A percentile compares a stretch with the other conserved stretches of the same genome.
phyloP scores from a whole-genome alignment of 2,113 vertebrate genomes.

The Mola mola region DNA sequence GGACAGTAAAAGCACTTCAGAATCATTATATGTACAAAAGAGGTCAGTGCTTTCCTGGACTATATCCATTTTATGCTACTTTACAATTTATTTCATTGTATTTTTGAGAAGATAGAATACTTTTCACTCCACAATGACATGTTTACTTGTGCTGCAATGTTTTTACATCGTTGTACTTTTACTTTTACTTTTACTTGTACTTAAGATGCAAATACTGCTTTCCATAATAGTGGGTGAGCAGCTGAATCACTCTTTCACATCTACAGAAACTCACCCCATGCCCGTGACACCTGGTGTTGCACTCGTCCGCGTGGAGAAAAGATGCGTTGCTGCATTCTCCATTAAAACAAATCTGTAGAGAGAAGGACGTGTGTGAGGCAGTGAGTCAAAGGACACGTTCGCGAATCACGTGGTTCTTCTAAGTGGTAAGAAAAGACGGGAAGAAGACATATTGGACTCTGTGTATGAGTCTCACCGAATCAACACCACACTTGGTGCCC shows the following conservation, averaged over 20 bases:
- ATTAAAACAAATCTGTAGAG: slow-evolving; percentile 91
- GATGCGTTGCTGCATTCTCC: slow-evolving; percentile 93
- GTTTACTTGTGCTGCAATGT: neutral
- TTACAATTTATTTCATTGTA: neutral
- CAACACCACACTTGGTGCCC: slow-evolving; percentile 92
- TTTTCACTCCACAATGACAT: too few relatives aligned
- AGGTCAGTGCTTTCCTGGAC: too few relatives aligned
- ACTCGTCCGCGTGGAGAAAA: slow-evolving; percentile 88
- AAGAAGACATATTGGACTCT: neutral
- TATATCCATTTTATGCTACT: neutral
- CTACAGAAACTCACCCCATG: slow-evolving; percentile 84
- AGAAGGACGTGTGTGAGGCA: slow-evolving; percentile 10
- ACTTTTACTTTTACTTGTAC: too few relatives aligned
- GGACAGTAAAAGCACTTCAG: too few relatives aligned
- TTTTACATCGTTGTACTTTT: neutral
- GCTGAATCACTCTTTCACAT: slow-evolving; percentile 34
- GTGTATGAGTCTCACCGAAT: slow-evolving; percentile 81
- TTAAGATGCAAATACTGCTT: too few relatives aligned
- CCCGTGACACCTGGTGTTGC: slow-evolving; percentile 88
- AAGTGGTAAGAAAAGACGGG: neutral
- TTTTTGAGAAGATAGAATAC: neutral
- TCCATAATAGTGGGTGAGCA: too few relatives aligned
- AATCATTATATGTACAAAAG: too few relatives aligned
- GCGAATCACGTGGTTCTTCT: neutral
- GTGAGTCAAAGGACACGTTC: neutral